phyloP scores from a whole-genome alignment of 2,113 vertebrate species.

The Falcunculus frontatus region DNA sequence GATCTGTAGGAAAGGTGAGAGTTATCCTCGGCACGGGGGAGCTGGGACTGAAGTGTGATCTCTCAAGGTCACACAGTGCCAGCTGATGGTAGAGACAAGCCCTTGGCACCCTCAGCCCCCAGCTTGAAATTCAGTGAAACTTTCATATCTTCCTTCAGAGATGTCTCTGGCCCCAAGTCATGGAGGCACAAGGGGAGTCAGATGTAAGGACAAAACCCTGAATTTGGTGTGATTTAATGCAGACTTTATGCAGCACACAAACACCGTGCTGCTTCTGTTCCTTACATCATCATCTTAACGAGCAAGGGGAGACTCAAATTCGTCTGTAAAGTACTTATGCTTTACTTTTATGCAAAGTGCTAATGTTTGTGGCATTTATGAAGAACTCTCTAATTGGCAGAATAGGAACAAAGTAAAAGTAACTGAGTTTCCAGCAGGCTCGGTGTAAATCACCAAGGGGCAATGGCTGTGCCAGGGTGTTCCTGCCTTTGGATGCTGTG shows the following conservation, averaged over 20 bases:
- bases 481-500: fast-evolving
- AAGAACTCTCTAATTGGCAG: not conserved
- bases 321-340: not conserved
- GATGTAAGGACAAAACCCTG: not conserved
- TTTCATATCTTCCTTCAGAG: not conserved
- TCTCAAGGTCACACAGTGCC: slow-evolving; percentile 26
- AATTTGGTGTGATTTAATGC: not conserved
- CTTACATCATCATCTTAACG: not conserved
- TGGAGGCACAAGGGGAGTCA: not conserved
- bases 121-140: not conserved
- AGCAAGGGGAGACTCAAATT: not conserved
- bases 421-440: not conserved
- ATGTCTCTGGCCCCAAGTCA: not conserved
- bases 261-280: not conserved
- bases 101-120: not conserved
- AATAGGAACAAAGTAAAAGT: not conserved
- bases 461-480: not conserved
- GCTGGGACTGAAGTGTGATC: not conserved
- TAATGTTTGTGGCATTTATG: not conserved
- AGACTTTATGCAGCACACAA: not conserved
- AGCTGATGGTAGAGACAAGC: not conserved
- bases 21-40: not conserved
- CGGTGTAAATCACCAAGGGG: not conserved
- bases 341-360: not conserved
- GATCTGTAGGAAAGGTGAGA: not conserved